Evolutionary conservation across 2,797 vertebrate genomes (phyloP).

Genomic region (Crypturellus tataupa): DNA sequence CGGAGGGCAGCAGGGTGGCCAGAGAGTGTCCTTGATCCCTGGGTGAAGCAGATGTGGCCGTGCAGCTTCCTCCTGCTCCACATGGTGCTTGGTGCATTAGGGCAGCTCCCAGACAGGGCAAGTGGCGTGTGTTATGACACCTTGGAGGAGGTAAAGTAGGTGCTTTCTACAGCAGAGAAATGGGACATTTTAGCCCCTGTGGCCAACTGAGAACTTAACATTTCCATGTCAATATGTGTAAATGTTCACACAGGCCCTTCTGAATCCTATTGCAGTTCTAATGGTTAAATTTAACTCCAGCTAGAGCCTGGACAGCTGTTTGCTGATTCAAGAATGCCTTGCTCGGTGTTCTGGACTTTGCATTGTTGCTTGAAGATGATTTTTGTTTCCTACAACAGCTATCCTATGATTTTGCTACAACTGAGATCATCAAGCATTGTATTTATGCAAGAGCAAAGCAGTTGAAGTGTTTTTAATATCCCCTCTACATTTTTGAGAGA

Average conservation of each 20-base stretch:
- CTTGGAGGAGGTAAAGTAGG: not conserved
- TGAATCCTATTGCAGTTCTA: not conserved
- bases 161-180: not conserved
- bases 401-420: not conserved
- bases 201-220: not conserved
- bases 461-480: not conserved
- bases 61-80: not conserved
- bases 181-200: accelerated
- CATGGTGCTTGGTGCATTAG: accelerated
- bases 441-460: not conserved
- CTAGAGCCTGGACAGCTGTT: not conserved
- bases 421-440: not conserved
- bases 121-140: not conserved
- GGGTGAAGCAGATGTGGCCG: not conserved
- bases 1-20: accelerated
- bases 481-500: not conserved
- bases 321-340: not conserved
- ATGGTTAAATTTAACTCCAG: accelerated
- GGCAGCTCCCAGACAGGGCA: not conserved
- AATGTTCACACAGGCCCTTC: not conserved
- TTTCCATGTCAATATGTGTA: not conserved
- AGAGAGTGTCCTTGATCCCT: accelerated
- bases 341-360: not conserved
- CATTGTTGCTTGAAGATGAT: not conserved
- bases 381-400: not conserved